Percentiles rank a stretch among this genome's conserved stretches.
These are phyloP conservation scores for Helostoma temminkii DNA, from an alignment of 2,797 vertebrate species.

Conservation along the genomic window DNA sequence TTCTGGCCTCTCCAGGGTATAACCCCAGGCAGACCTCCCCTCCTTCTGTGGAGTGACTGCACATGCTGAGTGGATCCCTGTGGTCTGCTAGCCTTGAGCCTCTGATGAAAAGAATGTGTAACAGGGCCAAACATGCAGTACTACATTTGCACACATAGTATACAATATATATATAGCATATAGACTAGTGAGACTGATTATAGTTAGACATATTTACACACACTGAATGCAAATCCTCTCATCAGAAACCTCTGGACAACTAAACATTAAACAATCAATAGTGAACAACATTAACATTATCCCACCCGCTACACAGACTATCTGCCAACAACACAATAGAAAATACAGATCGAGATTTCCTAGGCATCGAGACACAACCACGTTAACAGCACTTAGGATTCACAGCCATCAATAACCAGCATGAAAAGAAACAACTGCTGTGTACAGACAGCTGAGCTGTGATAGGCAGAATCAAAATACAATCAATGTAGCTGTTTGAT, in stretches of 20 bases:
- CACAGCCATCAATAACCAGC: conserved; percentile 35
- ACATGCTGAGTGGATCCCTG: conserved; percentile 48
- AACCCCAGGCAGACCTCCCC: conserved; percentile 40
- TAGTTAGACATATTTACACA: background rate
- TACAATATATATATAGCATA: background rate
- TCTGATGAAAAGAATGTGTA: conserved; percentile 48
- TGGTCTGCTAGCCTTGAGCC: conserved; percentile 54
- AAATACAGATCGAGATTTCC: conserved; percentile 10
- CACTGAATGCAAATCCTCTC: background rate
- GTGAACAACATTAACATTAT: conserved; percentile 2
- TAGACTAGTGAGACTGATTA: background rate
- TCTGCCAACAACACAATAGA: conserved; percentile 18
- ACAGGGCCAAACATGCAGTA: conserved; percentile 29
- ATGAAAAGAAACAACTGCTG: conserved; percentile 23
- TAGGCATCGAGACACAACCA: conserved; percentile 4
- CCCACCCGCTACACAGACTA: background rate
- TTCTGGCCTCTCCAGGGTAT: conserved; percentile 46
- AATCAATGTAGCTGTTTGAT: conserved; percentile 35
- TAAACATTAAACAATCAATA: conserved; percentile 6
- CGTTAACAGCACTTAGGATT: no score
- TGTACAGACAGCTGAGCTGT: conserved; percentile 17
- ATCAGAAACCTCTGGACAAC: background rate
- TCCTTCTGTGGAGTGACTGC: conserved; percentile 56
- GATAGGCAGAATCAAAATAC: conserved; percentile 12
- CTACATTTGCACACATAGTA: conserved; percentile 1